phyloP scores from a whole-genome alignment of 2,888 invertebrate species.

The Troides aeacus region DNA sequence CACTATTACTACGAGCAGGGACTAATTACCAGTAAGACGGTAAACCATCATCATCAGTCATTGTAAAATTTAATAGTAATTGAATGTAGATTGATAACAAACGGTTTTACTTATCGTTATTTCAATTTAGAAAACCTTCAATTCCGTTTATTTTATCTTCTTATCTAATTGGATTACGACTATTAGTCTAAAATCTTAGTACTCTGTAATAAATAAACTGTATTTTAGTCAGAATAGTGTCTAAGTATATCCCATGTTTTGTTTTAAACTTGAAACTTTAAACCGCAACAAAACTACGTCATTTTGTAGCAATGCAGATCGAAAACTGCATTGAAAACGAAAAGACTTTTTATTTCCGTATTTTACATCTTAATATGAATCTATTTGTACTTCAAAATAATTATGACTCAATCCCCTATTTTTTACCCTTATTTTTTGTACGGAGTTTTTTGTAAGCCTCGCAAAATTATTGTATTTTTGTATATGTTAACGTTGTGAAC shows the following conservation, averaged over 20 bases:
- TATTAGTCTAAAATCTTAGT: not conserved
- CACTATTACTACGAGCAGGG: no score
- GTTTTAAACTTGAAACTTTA: not conserved
- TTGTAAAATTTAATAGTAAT: no score
- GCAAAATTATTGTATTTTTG: not conserved
- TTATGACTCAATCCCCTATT: not conserved
- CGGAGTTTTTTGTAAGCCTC: not conserved
- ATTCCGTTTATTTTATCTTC: no score
- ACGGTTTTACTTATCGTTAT: no score
- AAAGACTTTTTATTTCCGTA: not conserved
- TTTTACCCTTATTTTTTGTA: not conserved
- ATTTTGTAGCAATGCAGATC: constrained; percentile 22
- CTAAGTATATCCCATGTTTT: not conserved
- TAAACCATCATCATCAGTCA: no score
- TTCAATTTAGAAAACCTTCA: no score
- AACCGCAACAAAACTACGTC: constrained; percentile 1
- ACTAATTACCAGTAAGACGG: no score
- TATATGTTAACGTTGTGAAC: not conserved
- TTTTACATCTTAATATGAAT: not conserved
- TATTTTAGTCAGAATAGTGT: not conserved
- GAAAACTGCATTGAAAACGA: constrained; percentile 1
- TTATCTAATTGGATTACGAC: no score
- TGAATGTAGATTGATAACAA: no score
- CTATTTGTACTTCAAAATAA: not conserved
- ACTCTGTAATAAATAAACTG: not conserved